Base-by-base conservation (phyloP, 1,140 invertebrate genomes). In the Lasaia peninsularis region DNA sequence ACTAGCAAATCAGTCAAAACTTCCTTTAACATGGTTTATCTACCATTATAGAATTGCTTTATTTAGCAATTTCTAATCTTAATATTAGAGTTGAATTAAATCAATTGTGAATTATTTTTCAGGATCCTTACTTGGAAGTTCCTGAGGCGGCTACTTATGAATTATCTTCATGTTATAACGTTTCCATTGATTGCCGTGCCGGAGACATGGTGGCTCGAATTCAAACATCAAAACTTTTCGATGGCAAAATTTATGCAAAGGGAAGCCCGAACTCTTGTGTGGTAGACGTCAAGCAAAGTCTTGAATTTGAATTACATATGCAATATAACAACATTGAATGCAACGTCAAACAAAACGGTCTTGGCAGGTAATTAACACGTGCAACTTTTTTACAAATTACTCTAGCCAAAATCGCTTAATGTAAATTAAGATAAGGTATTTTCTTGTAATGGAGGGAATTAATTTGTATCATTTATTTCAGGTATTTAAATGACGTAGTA, bases 241-340 rank as follows among this genome's bases (percentile, higher is more conserved):
- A 96, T 78, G 97, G 97, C 40, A 98, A 98, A 88, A 95, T 98
- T 50, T 98, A 98, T 88, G 96, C 96, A 12, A 98, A 98, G 78
- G 95, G 96, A 9, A 95, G 95, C 65, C 96, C 96, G 12, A 97
- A 97, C 78, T 96, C 95, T 1, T 98, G 97, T 82, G 95, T 97
- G 0, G 92, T 94, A 52, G 96, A 98, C 78, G 93, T 97, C 3
- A 93, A 94, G 67, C 94, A 94, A 65, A 94, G 94, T 62, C 86
- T 97, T 48, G 95, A 97, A 77, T 97, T 98, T 78, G 95, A 96
- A 81, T 87, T 98, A 33, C 93, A 93, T 57, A 96, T 98, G 94
- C 94, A 93, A n/a, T 97, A 97, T 88, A 95, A 96, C 77, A 95
- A 97, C 83, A 91, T 97, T 12, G 95, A 97, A 77, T 97, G 96